Evolutionary conservation across 2,113 vertebrate species (phyloP).

Genomic region (Numenius arquata): DNA sequence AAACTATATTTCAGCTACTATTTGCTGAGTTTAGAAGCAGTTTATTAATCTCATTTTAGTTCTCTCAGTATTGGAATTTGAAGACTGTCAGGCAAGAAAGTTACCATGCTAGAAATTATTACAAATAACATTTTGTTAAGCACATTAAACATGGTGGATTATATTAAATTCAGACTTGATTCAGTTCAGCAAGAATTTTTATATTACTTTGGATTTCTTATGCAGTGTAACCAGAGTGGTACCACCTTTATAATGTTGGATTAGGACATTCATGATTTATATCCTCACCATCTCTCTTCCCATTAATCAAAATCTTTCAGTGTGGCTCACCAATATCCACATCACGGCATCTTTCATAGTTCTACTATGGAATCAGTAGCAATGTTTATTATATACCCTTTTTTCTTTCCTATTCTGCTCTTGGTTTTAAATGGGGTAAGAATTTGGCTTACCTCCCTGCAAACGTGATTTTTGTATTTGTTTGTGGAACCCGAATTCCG

Average conservation of each 20-base stretch:
- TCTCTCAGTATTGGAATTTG: not conserved
- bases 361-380: not conserved
- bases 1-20: not conserved
- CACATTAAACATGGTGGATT: not conserved
- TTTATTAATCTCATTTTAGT: not conserved
- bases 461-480: constrained; percentile 77
- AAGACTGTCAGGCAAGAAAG: not conserved
- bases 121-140: not conserved
- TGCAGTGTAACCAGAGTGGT: not conserved
- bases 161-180: not conserved
- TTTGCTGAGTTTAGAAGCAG: not conserved
- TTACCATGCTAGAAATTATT: not conserved
- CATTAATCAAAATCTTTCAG: not conserved
- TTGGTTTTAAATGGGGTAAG: not conserved
- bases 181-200: not conserved
- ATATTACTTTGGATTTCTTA: not conserved
- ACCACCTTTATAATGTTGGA: not conserved
- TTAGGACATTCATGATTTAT: not conserved
- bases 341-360: not conserved
- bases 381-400: not conserved
- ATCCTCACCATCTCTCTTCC: not conserved
- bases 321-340: not conserved
- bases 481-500: constrained; percentile 75
- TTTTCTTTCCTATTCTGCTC: not conserved
- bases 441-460: constrained; percentile 75